A percentile compares a stretch with the other conserved stretches of the same genome.
phyloP scores from a whole-genome alignment of 2,888 invertebrate genomes.

The Cancer borealis region DNA sequence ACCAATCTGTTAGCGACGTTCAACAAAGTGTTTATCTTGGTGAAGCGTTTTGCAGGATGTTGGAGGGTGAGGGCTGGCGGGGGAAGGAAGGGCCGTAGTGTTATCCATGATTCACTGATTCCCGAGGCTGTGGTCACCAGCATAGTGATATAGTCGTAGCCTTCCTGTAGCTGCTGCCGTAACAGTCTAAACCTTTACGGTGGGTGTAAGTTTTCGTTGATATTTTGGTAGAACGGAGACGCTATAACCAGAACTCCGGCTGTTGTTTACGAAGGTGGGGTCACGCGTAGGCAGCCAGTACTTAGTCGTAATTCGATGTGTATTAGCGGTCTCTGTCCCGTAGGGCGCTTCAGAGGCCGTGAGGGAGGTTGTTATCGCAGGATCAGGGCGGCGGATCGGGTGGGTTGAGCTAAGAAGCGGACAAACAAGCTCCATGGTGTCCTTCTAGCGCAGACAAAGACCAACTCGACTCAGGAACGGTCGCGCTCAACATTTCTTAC shows the following conservation, averaged over 20 bases:
- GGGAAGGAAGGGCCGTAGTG: conserved; percentile 31
- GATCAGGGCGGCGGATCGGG: background rate
- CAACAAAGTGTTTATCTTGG: background rate
- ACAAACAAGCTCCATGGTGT: background rate
- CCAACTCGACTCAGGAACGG: conserved; percentile 33
- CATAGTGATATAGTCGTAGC: conserved; percentile 45
- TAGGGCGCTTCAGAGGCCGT: conserved; percentile 7
- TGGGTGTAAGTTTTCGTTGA: conserved; percentile 8
- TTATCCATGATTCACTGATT: conserved; percentile 7
- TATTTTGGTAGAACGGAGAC: background rate
- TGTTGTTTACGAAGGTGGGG: conserved; percentile 27
- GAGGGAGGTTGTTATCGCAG: background rate
- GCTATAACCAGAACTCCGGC: background rate
- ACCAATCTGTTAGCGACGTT: background rate
- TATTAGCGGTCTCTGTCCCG: conserved; percentile 4
- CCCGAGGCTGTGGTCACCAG: conserved; percentile 38
- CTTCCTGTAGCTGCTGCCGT: conserved; percentile 23
- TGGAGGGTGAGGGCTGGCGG: background rate
- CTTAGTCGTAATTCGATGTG: conserved; percentile 14
- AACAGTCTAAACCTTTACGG: background rate
- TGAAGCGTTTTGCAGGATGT: background rate
- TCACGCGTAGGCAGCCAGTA: conserved; percentile 14
- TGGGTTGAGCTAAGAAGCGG: background rate
- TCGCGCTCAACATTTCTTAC: conserved; percentile 21
- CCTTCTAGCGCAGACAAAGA: background rate